Evolutionary conservation across 2,888 invertebrate genomes (phyloP).

Genomic region (Pherbina coryleti): DNA sequence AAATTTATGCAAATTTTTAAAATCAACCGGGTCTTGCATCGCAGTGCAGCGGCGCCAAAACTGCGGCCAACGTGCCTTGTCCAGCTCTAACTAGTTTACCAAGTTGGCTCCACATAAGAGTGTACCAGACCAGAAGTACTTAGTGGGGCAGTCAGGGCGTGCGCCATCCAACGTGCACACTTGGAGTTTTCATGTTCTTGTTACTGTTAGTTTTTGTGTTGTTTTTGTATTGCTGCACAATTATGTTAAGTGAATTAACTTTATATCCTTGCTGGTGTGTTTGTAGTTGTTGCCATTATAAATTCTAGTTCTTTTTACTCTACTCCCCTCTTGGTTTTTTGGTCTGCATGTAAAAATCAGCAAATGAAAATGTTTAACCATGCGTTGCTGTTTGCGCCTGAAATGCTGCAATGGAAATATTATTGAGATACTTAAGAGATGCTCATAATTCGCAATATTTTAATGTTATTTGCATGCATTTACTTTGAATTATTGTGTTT

Average conservation of each 20-base stretch:
- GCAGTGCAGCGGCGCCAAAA: no score
- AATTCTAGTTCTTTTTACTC: background rate
- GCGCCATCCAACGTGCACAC: background rate
- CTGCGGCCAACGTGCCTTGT: no score
- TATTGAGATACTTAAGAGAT: slow-evolving; percentile 2
- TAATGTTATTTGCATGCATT: background rate
- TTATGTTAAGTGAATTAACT: slow-evolving; percentile 36
- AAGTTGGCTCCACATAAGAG: background rate
- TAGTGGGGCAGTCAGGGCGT: background rate
- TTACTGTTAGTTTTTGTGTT: background rate
- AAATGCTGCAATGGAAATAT: slow-evolving; percentile 28
- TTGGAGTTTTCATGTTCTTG: background rate
- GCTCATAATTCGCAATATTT: background rate
- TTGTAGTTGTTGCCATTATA: slow-evolving; percentile 3
- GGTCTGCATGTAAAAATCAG: background rate
- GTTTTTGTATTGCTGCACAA: slow-evolving; percentile 13
- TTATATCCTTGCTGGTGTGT: slow-evolving; percentile 3
- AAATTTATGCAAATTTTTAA: slow-evolving; percentile 19
- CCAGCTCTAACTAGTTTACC: background rate
- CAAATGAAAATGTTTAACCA: slow-evolving; percentile 21
- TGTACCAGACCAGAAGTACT: background rate
- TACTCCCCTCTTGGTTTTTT: background rate
- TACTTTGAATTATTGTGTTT: background rate
- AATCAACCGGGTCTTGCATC: background rate
- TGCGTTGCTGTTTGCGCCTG: background rate